These are phyloP conservation scores for Melanotaenia boesemani DNA, from an alignment of 2,797 vertebrate species.

Conservation along the genomic window DNA sequence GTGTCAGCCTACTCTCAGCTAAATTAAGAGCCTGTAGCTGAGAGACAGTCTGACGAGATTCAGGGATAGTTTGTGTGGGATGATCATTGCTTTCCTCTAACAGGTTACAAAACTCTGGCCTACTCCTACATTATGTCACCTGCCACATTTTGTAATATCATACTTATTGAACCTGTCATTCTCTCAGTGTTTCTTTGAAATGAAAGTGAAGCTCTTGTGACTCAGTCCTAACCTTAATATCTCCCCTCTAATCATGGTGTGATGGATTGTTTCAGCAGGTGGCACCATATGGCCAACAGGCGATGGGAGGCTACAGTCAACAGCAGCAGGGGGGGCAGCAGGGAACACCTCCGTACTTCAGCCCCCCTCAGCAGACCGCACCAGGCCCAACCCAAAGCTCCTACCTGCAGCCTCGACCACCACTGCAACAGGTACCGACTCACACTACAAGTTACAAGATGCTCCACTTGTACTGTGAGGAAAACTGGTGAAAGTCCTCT, in stretches of 20 bases:
- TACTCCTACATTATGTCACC: conserved; percentile 8
- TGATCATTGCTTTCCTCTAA: conserved; percentile 23
- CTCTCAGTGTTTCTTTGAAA: conserved; percentile 24
- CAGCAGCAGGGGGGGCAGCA: conserved; percentile 86
- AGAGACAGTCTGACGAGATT: conserved; percentile 41
- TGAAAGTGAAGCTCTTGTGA: conserved; percentile 32
- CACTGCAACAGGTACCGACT: conserved; percentile 88
- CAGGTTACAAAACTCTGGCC: conserved; percentile 1
- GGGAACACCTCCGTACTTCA: conserved; percentile 93
- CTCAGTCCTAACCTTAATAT: conserved; percentile 40
- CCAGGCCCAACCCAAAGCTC: conserved; percentile 87
- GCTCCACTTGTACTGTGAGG: background rate
- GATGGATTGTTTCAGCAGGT: conserved; percentile 86
- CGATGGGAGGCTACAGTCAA: conserved; percentile 82
- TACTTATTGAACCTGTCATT: conserved; percentile 25
- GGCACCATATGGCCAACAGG: conserved; percentile 88
- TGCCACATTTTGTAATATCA: conserved; percentile 20
- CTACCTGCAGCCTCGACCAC: conserved; percentile 88
- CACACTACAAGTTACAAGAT: background rate
- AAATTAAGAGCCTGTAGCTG: conserved; percentile 53
- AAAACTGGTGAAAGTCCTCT: background rate
- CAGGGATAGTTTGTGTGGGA: conserved; percentile 29
- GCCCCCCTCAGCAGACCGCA: conserved; percentile 91
- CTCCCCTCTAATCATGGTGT: conserved; percentile 38
- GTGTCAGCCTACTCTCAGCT: conserved; percentile 48